These are phyloP conservation scores for Synergus itoensis DNA, from an alignment of 2,888 invertebrate genomes.

Conservation along the genomic window DNA sequence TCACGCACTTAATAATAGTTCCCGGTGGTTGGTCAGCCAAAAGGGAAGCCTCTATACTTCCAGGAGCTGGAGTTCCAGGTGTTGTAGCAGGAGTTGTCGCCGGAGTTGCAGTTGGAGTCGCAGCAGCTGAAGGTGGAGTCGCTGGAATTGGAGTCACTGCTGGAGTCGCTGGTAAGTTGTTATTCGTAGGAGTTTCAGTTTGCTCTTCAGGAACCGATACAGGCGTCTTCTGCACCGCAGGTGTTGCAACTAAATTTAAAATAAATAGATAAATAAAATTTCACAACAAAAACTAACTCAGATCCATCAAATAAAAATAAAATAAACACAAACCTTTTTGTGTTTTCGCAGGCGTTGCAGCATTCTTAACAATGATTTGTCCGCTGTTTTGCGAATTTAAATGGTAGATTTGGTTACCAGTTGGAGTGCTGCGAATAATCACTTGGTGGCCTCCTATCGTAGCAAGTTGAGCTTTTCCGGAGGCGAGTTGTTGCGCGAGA, in stretches of 20 bases:
- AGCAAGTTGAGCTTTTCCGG: slow-evolving; percentile 90
- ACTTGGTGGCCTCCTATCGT: slow-evolving; percentile 93
- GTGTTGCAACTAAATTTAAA: slow-evolving; percentile 52
- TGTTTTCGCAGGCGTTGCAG: slow-evolving; percentile 61
- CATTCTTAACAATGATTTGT: slow-evolving; percentile 72
- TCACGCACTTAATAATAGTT: slow-evolving; percentile 92
- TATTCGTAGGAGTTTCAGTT: slow-evolving; percentile 53
- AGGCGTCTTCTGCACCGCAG: slow-evolving; percentile 35
- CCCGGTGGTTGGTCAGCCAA: slow-evolving; percentile 90
- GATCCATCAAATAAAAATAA: too few species aligned
- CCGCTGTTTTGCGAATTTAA: slow-evolving; percentile 69
- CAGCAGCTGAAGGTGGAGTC: slow-evolving; percentile 58
- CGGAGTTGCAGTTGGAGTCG: slow-evolving; percentile 57
- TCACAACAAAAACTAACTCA: not conserved
- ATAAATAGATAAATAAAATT: slow-evolving; percentile 43
- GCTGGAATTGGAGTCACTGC: slow-evolving; percentile 57
- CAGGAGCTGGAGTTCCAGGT: slow-evolving; percentile 68
- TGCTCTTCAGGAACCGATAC: slow-evolving; percentile 57
- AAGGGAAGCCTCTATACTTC: slow-evolving; percentile 85
- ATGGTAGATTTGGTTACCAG: slow-evolving; percentile 87
- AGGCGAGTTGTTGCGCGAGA: slow-evolving; percentile 89
- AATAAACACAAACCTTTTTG: slow-evolving; percentile 58
- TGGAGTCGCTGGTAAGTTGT: slow-evolving; percentile 52
- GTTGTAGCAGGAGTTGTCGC: slow-evolving; percentile 58
- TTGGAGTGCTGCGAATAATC: slow-evolving; percentile 84